Evolutionary conservation across 2,888 invertebrate species (phyloP).

Genomic region (Galerucella calmariensis): DNA sequence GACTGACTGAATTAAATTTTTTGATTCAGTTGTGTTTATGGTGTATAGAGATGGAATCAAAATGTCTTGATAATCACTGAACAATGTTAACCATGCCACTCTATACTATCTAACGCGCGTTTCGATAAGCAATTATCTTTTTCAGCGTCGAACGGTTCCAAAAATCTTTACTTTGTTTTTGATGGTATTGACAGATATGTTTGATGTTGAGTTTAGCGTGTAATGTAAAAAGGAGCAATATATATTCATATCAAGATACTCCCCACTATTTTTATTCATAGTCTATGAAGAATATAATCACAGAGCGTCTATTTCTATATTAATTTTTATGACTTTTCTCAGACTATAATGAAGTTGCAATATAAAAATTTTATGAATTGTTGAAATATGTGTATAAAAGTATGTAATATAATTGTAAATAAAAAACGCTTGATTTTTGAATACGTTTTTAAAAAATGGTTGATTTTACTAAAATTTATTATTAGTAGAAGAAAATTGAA

Average conservation of each 20-base stretch:
- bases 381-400: constrained; percentile 38
- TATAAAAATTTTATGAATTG: constrained; percentile 39
- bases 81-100: too few relatives aligned
- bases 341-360: constrained; percentile 33
- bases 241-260: constrained; percentile 36
- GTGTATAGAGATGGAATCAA: too few relatives aligned
- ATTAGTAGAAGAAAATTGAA: constrained; percentile 19
- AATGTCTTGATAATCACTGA: not conserved
- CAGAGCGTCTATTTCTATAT: constrained; percentile 25
- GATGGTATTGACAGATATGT: not conserved
- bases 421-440: constrained; percentile 37
- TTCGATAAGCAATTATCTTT: too few relatives aligned
- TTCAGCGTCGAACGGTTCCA: too few relatives aligned
- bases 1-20: too few relatives aligned
- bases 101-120: too few relatives aligned
- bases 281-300: constrained; percentile 13
- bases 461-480: constrained; percentile 30
- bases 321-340: constrained; percentile 17
- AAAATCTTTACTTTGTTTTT: not conserved
- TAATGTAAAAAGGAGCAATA: constrained; percentile 34
- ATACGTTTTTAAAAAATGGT: constrained; percentile 41
- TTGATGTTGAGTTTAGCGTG: constrained; percentile 5
- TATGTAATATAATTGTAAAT: constrained; percentile 40
- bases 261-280: constrained; percentile 21
- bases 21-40: too few relatives aligned